Conservation (phyloP, 2,113 vertebrate species). For the Carassius gibelio region DNA sequence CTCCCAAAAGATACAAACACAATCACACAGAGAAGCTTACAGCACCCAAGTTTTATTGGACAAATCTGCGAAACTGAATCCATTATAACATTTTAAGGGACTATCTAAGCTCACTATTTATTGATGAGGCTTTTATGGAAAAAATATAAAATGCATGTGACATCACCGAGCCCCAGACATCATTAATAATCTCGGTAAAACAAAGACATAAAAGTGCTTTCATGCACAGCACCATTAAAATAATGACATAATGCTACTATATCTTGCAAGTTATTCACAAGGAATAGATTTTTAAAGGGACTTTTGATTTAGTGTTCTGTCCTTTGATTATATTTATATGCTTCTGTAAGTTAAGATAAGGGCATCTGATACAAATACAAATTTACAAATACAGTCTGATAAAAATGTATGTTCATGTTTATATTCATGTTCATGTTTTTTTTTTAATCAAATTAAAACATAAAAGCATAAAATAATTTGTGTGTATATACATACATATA, state of each 20-base stretch:
- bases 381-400: too few relatives aligned
- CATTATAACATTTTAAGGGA: slow-evolving; percentile 9
- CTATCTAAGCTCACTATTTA: not conserved
- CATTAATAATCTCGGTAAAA: not conserved
- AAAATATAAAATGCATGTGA: not conserved
- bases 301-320: not conserved
- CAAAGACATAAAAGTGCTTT: not conserved
- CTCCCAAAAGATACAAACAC: not conserved
- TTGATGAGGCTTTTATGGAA: slow-evolving; percentile 26
- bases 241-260: not conserved
- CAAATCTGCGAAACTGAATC: not conserved
- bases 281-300: not conserved
- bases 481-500: too few relatives aligned
- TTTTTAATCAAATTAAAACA: too few relatives aligned
- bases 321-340: not conserved
- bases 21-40: not conserved
- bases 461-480: too few relatives aligned
- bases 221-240: not conserved
- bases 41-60: slow-evolving; percentile 4
- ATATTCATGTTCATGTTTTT: too few relatives aligned
- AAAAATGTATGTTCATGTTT: too few relatives aligned
- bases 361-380: not conserved
- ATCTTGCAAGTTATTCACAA: not conserved
- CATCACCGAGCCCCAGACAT: not conserved
- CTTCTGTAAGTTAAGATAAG: not conserved